Base-by-base conservation (phyloP, 2,797 vertebrate species). In the Sebastolobus alascanus region DNA sequence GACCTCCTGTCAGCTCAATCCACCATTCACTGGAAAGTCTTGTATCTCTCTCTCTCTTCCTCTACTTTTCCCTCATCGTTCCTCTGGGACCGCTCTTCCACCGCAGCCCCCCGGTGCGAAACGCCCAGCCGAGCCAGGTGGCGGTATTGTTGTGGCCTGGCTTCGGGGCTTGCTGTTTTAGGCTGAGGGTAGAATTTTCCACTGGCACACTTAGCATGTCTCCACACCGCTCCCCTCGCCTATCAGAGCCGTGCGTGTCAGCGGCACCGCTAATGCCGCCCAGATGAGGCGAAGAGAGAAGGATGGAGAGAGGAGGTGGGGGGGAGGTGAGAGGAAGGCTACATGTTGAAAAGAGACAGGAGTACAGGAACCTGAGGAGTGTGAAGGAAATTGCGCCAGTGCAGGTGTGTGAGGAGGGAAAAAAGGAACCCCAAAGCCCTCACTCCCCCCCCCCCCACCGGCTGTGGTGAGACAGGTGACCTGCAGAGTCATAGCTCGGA, bases 261-360 rank as follows among this genome's bases (percentile, higher is more conserved):
- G 91, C 67, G 16, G 73, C 80, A 18, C 73, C 6, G 50, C 88
- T 96, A 96, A 96, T 95, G 83, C 83, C 56, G 84, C 86, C 95
- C 95, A 96, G 93, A 95, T 96, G 95, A 90, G 86, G 87, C 27
- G 60, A 87, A 74, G 86, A 88, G 68, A 87, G 88, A 82, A 68
- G 64, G 86, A 79, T 73, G 84, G 56, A 54, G 50, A 20, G 79
- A 35, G 38, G 56, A n/a, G 75, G 63, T 1, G 76, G 20, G 27
- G 60, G 25, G 52, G 74, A 35, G 14, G 79, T 71, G 80, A 79
- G 77, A 75, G 52, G 72, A 77, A 70, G 61, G 68, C 68, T 79
- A 61, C 83, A 83, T 38, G 82, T 82, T 63, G 70, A 60, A 84
- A 87, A 82, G 52, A 92, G 84, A 87, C 80, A 84, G 59, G 82